Conservation (phyloP, 2,113 vertebrate species). For the Acrocephalus kingi region DNA sequence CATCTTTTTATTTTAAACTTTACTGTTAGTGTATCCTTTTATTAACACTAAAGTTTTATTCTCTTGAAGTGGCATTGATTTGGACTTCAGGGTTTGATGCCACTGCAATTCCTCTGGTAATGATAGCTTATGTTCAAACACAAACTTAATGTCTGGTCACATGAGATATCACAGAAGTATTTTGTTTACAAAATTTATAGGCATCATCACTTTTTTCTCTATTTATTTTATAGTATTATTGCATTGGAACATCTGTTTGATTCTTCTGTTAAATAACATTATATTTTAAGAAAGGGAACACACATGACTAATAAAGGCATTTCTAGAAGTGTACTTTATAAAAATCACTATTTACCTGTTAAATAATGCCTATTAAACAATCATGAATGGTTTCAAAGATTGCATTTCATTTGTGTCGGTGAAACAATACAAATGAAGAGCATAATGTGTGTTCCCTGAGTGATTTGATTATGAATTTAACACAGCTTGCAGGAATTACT, state of each 20-base stretch:
- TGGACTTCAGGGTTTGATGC: neutral
- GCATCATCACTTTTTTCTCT: neutral
- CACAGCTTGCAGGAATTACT: neutral
- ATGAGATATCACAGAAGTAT: neutral
- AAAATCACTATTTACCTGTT: neutral
- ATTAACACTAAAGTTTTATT: neutral
- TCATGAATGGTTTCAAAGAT: neutral
- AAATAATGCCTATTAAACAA: neutral
- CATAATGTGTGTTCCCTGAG: neutral
- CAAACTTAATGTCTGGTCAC: neutral
- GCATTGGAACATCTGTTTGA: neutral
- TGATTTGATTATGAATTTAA: neutral
- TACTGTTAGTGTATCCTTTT: neutral
- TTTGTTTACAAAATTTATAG: neutral
- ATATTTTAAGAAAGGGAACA: neutral
- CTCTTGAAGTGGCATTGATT: neutral
- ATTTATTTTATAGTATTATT: neutral
- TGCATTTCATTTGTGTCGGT: neutral
- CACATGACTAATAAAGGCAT: fast-evolving
- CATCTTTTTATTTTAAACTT: neutral
- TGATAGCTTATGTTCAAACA: neutral
- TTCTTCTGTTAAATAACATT: neutral
- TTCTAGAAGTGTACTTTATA: neutral
- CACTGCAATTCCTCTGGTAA: neutral
- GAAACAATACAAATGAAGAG: neutral